Conservation (phyloP, 2,888 invertebrate genomes). For the Tribolium freemani region DNA sequence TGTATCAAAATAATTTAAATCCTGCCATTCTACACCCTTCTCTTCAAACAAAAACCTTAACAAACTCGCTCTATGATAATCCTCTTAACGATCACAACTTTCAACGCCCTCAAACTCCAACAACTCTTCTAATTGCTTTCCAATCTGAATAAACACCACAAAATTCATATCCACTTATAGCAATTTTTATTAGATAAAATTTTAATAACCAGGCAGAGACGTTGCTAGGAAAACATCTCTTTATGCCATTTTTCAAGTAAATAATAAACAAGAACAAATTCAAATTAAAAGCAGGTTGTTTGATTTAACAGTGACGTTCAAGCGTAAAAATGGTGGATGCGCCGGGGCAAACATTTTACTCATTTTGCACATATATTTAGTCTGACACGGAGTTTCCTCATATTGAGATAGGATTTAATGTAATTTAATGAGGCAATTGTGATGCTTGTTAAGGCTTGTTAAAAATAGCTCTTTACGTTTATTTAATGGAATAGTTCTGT, state of each 20-base stretch:
- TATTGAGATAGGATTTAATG: not conserved
- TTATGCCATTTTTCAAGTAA: no score
- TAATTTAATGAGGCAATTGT: not conserved
- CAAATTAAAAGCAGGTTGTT: no score
- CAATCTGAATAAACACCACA: not conserved
- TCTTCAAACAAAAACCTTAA: not conserved
- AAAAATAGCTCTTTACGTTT: not conserved
- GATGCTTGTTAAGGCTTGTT: not conserved
- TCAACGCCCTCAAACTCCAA: not conserved
- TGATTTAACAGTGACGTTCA: no score
- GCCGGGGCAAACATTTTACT: not conserved
- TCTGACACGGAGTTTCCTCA: not conserved
- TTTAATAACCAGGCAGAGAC: not conserved
- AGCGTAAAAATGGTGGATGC: not conserved
- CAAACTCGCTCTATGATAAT: not conserved
- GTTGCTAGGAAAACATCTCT: no score
- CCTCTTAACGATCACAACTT: not conserved
- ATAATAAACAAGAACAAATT: no score
- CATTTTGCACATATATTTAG: no score
- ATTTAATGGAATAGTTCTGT: not conserved
- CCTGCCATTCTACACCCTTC: not conserved
- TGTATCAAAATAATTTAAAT: slow-evolving; percentile 33
- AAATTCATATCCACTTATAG: not conserved
- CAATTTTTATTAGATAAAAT: not conserved
- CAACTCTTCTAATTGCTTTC: not conserved